phyloP scores from a whole-genome alignment of 1,140 invertebrate genomes.

The Heliconius hermathena region DNA sequence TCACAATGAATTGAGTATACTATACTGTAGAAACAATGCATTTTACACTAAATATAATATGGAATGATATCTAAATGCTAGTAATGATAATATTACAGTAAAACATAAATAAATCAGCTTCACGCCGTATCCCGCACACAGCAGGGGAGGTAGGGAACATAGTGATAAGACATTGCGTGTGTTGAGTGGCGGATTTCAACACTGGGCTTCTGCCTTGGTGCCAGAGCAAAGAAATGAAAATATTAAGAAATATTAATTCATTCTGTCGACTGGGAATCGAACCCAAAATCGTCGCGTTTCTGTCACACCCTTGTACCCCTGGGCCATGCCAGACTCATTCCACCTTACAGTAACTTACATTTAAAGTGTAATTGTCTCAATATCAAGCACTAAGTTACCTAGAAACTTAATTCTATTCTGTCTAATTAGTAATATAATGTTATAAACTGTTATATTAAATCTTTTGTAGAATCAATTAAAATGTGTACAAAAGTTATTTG shows the following conservation, averaged over 20 bases:
- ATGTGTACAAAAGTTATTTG: not conserved
- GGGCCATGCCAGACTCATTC: no score
- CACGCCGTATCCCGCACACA: no score
- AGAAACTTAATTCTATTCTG: not conserved
- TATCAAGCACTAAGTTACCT: conserved; percentile 1
- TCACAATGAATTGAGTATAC: conserved; percentile 22
- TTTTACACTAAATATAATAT: conserved; percentile 21
- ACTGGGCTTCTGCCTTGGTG: no score
- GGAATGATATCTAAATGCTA: conserved; percentile 28
- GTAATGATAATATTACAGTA: conserved; percentile 13
- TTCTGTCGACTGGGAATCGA: no score
- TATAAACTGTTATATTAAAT: not conserved
- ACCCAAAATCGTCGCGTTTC: no score
- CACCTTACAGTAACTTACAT: not conserved
- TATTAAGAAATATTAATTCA: no score
- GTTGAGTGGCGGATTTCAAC: no score
- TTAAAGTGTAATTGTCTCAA: not conserved
- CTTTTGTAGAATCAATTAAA: not conserved
- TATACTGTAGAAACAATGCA: conserved; percentile 14
- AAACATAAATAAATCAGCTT: no score
- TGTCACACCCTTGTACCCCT: no score
- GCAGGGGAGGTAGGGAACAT: no score
- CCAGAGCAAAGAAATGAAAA: no score
- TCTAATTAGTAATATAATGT: not conserved
- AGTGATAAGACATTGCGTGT: no score